phyloP scores from a whole-genome alignment of 1,140 invertebrate genomes.

The Cheumatopsyche charites region DNA sequence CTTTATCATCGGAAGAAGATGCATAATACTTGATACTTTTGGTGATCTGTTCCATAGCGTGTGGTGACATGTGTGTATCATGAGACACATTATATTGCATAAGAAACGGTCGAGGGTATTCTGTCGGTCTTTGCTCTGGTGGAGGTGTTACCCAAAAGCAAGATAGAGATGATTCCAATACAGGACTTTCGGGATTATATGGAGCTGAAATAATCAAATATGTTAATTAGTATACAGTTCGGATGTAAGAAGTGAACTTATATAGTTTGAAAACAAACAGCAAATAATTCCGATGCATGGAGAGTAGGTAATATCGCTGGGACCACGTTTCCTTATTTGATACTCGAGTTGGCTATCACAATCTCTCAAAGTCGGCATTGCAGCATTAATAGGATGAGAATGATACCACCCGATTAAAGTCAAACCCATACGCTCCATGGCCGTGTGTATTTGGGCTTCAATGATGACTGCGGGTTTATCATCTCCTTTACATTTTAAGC shows the following conservation, averaged over 20 bases:
- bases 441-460: conserved; percentile 80
- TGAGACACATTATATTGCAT: conserved; percentile 84
- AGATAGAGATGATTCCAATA: conserved; percentile 79
- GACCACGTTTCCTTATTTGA: conserved; percentile 92
- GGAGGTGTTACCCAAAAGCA: conserved; percentile 95
- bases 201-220: conserved; percentile 71
- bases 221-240: background rate
- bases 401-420: conserved; percentile 95
- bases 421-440: conserved; percentile 81
- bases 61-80: conserved; percentile 81
- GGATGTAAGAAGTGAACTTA: background rate
- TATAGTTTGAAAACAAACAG: conserved; percentile 63
- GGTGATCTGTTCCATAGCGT: conserved; percentile 86
- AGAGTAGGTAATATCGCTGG: conserved; percentile 85
- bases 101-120: conserved; percentile 89
- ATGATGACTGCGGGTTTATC: conserved; percentile 73
- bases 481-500: conserved; percentile 80
- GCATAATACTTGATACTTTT: conserved; percentile 83
- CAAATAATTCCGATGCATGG: conserved; percentile 93
- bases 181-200: conserved; percentile 79
- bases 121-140: conserved; percentile 85
- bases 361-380: conserved; percentile 87
- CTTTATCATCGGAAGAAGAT: conserved; percentile 72
- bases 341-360: conserved; percentile 93
- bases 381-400: conserved; percentile 88